Base-by-base conservation (phyloP, 2,113 vertebrate species). In the Cathartes aura region DNA sequence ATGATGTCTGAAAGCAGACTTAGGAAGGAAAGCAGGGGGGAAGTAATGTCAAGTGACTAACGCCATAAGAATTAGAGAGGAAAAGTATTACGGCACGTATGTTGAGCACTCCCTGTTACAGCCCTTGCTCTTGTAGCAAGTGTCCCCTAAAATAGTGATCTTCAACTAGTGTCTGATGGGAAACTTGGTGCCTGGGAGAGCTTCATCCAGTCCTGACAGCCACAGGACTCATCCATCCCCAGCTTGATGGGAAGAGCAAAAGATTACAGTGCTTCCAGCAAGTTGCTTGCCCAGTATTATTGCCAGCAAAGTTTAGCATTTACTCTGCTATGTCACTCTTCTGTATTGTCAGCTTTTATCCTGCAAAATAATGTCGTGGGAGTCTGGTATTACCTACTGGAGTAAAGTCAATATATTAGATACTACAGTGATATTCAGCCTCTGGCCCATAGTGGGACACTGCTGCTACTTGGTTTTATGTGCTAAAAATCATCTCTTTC, bases 21-120 rank as follows among this genome's bases (percentile, higher is more conserved):
- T 86, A 40, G 21, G 45, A 92, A 89, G 59, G 22, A 63, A 52
- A 87, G 19, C 5, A 3, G 6, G 0, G 26, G 8, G 9, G 21
- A n/a, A 73, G 22, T 60, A 55, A 47, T 18, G 14, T 47, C 63
- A 52, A 82, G 43, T 89, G 17, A 91, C 58, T 72, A 80, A 92
- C 81, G 36, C 38, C 3, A 0, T 82, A 68, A 50, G 15, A 87
- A 85, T 87, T 89, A 63, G 21, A 87, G 55, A 70, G 15, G 78
- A 32, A 34, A 58, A 4, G 3, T 52, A 24, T 56, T 82, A 42
- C 0, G 3, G 34, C 42, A 23, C 1, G 3, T 76, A 4, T 5
- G 15, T 84, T n/a, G 59, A 59, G 34, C 48, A 47, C 36, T 42
- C 70, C n/a, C 20, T 15, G 6, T 82, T 90, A 82, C 27, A 48